Conservation (phyloP, 2,797 vertebrate species). For the Todus mexicanus region DNA sequence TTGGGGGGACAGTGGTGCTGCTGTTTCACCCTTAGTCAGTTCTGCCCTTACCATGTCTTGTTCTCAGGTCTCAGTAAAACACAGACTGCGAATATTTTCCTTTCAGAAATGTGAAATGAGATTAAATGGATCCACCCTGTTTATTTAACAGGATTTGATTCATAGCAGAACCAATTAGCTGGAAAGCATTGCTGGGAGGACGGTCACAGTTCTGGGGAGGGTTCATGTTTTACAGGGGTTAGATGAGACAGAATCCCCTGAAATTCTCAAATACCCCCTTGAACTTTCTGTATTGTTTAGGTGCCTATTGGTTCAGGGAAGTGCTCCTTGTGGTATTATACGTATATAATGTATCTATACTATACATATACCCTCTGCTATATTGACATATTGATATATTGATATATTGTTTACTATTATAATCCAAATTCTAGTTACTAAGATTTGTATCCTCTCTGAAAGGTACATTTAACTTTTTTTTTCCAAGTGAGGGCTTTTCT, state of each 20-base stretch:
- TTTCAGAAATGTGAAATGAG: background rate
- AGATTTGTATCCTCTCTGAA: background rate
- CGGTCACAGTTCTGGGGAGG: background rate
- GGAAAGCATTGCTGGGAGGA: background rate
- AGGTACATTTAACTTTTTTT: background rate
- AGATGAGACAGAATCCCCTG: background rate
- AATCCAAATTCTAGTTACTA: background rate
- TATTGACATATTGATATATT: background rate
- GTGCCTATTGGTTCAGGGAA: background rate
- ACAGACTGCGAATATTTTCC: background rate
- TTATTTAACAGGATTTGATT: constrained; percentile 2
- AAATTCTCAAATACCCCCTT: background rate
- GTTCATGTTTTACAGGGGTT: background rate
- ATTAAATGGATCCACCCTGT: background rate
- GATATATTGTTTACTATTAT: background rate
- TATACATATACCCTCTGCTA: no score
- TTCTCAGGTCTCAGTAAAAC: background rate
- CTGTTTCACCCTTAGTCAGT: background rate
- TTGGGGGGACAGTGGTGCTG: no score
- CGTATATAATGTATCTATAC: no score
- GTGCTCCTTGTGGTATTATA: background rate
- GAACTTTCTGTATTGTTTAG: background rate
- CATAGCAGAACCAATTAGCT: background rate
- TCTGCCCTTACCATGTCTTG: background rate
- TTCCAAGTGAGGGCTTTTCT: background rate